Percentiles rank a stretch among this genome's conserved stretches.
Conservation (phyloP, 1,140 invertebrate genomes). For the Eciton burchellii region DNA sequence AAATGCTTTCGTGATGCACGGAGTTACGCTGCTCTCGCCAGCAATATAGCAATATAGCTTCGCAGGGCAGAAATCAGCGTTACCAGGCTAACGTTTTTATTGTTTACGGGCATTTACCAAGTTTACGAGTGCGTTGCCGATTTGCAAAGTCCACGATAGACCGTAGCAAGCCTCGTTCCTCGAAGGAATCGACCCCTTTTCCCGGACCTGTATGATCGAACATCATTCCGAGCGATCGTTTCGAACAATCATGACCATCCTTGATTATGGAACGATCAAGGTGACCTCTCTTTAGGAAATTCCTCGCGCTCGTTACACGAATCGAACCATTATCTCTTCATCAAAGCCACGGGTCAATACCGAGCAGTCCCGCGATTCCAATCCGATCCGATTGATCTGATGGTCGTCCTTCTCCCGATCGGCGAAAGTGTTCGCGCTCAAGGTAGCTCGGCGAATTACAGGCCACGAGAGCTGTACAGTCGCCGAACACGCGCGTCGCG, state of each 20-base stretch:
- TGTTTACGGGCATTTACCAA: not conserved
- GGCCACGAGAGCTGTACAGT: constrained; percentile 42
- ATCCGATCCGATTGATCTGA: not conserved
- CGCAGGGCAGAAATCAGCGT: not conserved
- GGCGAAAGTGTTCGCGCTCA: constrained; percentile 36
- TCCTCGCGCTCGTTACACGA: too few relatives aligned
- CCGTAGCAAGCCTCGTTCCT: not conserved
- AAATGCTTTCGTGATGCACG: too few relatives aligned
- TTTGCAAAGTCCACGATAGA: not conserved
- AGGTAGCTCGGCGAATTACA: constrained; percentile 53
- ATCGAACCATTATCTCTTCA: too few relatives aligned
- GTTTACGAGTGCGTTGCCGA: constrained; percentile 12
- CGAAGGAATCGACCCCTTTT: constrained; percentile 18
- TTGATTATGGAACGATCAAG: too few relatives aligned
- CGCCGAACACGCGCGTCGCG: not conserved
- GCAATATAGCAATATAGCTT: too few relatives aligned
- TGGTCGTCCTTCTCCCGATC: constrained; percentile 11
- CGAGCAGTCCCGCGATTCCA: constrained; percentile 23
- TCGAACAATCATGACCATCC: too few relatives aligned
- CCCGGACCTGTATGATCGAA: not conserved
- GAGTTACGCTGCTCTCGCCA: constrained; percentile 40
- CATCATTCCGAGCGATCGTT: not conserved
- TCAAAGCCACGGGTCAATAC: too few relatives aligned
- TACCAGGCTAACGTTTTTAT: constrained; percentile 19
- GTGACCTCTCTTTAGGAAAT: too few relatives aligned